These are phyloP conservation scores for Callorhinus ursinus DNA, from an alignment of 2,113 vertebrate genomes.

Conservation along the genomic window DNA sequence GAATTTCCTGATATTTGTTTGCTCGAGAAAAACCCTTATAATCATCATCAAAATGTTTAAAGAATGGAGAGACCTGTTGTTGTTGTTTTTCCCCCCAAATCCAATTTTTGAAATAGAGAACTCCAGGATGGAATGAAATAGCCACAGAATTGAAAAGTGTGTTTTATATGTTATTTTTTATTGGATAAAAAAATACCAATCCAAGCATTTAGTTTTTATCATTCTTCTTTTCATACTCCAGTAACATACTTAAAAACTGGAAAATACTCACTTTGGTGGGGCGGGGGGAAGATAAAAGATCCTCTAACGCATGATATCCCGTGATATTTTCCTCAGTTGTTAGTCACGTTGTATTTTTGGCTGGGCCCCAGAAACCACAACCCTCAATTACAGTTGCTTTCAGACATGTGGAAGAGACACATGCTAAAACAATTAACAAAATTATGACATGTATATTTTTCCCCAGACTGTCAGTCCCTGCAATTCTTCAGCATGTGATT, in stretches of 20 bases:
- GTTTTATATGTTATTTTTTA: slow-evolving; percentile 70
- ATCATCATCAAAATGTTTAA: slow-evolving; percentile 30
- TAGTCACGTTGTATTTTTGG: slow-evolving; percentile 77
- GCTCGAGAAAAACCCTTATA: slow-evolving; percentile 62
- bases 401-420: slow-evolving; percentile 83
- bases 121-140: slow-evolving; percentile 14
- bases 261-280: slow-evolving; percentile 61
- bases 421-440: slow-evolving; percentile 86
- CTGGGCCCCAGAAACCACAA: slow-evolving; percentile 79
- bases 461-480: slow-evolving; percentile 66
- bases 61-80: slow-evolving; percentile 28
- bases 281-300: slow-evolving; percentile 40
- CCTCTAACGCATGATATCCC: slow-evolving; percentile 43
- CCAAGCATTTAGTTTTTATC: slow-evolving; percentile 27
- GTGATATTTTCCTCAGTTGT: slow-evolving; percentile 69
- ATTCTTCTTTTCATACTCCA: slow-evolving; percentile 68
- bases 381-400: slow-evolving; percentile 81
- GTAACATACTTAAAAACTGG: slow-evolving; percentile 64
- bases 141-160: slow-evolving; percentile 63
- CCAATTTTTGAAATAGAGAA: slow-evolving; percentile 57
- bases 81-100: background rate
- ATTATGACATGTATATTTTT: slow-evolving; percentile 74
- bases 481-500: slow-evolving; percentile 70
- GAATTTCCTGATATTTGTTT: slow-evolving; percentile 62
- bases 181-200: slow-evolving; percentile 55